Base-by-base conservation (phyloP, 1,140 invertebrate genomes). In the Trichogramma pretiosum region DNA sequence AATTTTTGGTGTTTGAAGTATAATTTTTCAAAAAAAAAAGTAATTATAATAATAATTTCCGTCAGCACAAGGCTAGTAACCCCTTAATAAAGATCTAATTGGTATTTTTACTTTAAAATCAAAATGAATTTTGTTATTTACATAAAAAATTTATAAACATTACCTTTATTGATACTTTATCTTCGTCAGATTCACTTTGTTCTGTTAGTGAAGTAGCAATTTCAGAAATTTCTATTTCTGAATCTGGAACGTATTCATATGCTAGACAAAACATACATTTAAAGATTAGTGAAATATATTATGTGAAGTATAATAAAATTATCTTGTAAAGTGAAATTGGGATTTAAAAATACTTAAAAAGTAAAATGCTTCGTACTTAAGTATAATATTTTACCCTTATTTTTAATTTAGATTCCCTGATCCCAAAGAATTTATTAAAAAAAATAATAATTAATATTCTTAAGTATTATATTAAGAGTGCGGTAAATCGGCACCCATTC, bases 191-290 rank as follows among this genome's bases (percentile, higher is more conserved):
- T 42, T 74, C 82, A 63, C 78, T 82, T 46, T 68, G 76, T 59
- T 66, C 77, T 57, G 78, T 80, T 56, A 77, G 61, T 3, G 71
- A 71, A 13, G 68, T 70, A 14, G 61, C 68, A 14, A 71, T 48
- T 16, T 68, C 72, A 17, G 72, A 66, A 24, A 79, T 77, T 32
- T 81, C 83, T 60, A 88, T 84, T 74, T 90, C 87, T 58, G 86
- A 88, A 68, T 91, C 87, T 37, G 88, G 87, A 51, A 89, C 77
- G 69, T 95, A 94, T 75, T 95, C 91, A 68, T 92, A 95, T 42
- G 89, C 89, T 92, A n/a, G n/a, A n/a, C n/a, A n/a, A n/a, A n/a
- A n/a, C n/a, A n/a, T n/a, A n/a, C n/a, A n/a, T n/a, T n/a, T n/a
- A n/a, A n/a, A n/a, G n/a, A n/a, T n/a, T n/a, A n/a, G n/a, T n/a